Evolutionary conservation across 2,888 invertebrate genomes (phyloP).

Genomic region (Pristionchus japonicus): DNA sequence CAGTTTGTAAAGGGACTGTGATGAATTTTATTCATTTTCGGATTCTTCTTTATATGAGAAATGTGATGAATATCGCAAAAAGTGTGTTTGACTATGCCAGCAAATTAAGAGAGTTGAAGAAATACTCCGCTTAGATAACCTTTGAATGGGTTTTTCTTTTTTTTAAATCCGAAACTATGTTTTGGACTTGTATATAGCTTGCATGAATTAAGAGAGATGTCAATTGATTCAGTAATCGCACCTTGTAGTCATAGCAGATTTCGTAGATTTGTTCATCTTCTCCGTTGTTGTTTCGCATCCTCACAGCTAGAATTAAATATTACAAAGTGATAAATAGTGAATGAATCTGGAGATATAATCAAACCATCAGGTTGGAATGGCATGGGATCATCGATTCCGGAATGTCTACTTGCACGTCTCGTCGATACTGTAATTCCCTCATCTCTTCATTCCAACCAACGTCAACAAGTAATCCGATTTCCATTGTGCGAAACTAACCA

Average conservation of each 20-base stretch:
- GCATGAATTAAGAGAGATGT: background rate
- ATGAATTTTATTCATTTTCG: too few relatives aligned
- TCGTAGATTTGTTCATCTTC: slow-evolving; percentile 39
- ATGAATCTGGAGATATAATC: background rate
- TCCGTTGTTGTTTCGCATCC: slow-evolving; percentile 31
- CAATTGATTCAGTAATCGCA: background rate
- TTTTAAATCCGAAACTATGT: too few relatives aligned
- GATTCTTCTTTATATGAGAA: too few relatives aligned
- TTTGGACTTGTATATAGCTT: too few relatives aligned
- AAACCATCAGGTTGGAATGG: slow-evolving; percentile 18
- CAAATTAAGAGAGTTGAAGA: too few relatives aligned
- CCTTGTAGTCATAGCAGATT: slow-evolving; percentile 40
- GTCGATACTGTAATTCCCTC: slow-evolving; percentile 23
- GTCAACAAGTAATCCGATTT: slow-evolving; percentile 27
- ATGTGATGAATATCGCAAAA: too few relatives aligned
- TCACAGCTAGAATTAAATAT: background rate
- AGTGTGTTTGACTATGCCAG: too few relatives aligned
- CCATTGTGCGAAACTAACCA: slow-evolving; percentile 24
- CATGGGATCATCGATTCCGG: slow-evolving; percentile 30
- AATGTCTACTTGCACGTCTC: background rate
- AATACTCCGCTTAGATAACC: too few relatives aligned
- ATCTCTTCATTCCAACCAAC: background rate
- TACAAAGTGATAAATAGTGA: background rate
- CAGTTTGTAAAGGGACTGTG: too few relatives aligned
- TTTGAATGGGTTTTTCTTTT: too few relatives aligned